Base-by-base conservation (phyloP, 1,140 invertebrate genomes). In the Drosophila sp. region DNA sequence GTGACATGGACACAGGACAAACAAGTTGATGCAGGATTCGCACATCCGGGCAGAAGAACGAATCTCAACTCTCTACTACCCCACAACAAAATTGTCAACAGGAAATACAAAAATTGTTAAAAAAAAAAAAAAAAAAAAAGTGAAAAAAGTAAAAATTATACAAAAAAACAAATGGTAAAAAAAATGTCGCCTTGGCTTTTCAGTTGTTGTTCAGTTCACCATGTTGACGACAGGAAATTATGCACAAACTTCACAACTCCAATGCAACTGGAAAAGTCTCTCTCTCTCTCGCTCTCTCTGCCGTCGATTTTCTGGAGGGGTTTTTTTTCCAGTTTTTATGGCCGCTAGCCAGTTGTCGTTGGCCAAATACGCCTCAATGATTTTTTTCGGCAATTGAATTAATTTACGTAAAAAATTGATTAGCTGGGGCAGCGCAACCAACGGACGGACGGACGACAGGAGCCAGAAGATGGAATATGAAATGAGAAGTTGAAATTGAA, bases 341-440 rank as follows among this genome's bases (percentile, higher is more conserved):
- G 50, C 87, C 79, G 79, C 73, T 73, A 70, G 72, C 64, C 72
- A 90, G 75, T 70, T 54, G 77, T 65, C 64, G 56, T 33, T 35
- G 30, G 32, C 75, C 44, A 25, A 50, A 50, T 50, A 91, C 76
- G 90, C 76, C 81, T 91, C 86, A 91, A 79, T 91, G 90, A 80
- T 64, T 83, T 79, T 91, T 90, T 91, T 91, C 75, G 90, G 84
- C 87, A 91, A 91, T 91, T 91, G 87, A 91, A 91, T 91, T 91
- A 87, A 91, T 87, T 91, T 91, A 72, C 72, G 80, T 91, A 67
- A 90, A 91, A 90, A 91, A 91, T 91, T 90, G 77, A 87, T 91
- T 84, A 91, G 77, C 71, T 54, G 38, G 25, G 44, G 44, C 44
- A 25, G 10, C 32, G 1, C 35, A 57, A 55, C n/a, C 54, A 47